Evolutionary conservation across 1,140 invertebrate genomes (phyloP), one percentile per base, ranked within the genome.

Genomic region (Eulimnadia texana): DNA sequence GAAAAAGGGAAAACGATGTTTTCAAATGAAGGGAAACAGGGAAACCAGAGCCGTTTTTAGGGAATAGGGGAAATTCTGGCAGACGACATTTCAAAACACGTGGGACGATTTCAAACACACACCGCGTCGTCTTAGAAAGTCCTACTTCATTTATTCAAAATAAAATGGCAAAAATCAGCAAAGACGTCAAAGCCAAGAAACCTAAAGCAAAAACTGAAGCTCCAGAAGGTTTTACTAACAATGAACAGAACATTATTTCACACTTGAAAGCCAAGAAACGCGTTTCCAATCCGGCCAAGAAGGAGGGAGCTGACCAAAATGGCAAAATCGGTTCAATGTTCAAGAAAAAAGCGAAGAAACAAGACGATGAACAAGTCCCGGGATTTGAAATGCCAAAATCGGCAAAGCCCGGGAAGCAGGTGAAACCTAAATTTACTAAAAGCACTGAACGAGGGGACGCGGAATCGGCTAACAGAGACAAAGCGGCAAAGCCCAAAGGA

Each of bases 251-350:
- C 22, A 27, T 57, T 10, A 57, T 57, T 20, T 9, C n/a, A 27
- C 55, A 57, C 3, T 25, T 57, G 3, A 33, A 57, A 57, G 28
- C 55, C 27, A 57, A 57, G 55, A 57, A 57, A 20, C 27, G 29
- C 27, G 28, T 42, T 3, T 27, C 25, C 24, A 57, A 6, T 57
- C 28, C 11, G 25, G 22, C 27, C 27, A 57, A 57, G 19, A 22
- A 29, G 55, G 25, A 10, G 29, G 33, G 16, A 16, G 33, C 6
- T 16, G 33, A 42, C 33, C 6, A 42, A 42, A 42, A 42, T 42
- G 33, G 33, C 6, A 42, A 42, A 16, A 42, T 42, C 6, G 33
- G 33, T 42, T 42, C 33, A 3, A 57, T 57, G 55, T 57, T 57
- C 25, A 57, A 57, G 20, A 57, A 57, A 27, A 57, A 57, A 20